Evolutionary conservation across 2,888 invertebrate species (phyloP).

Genomic region (Melanargia galathea): DNA sequence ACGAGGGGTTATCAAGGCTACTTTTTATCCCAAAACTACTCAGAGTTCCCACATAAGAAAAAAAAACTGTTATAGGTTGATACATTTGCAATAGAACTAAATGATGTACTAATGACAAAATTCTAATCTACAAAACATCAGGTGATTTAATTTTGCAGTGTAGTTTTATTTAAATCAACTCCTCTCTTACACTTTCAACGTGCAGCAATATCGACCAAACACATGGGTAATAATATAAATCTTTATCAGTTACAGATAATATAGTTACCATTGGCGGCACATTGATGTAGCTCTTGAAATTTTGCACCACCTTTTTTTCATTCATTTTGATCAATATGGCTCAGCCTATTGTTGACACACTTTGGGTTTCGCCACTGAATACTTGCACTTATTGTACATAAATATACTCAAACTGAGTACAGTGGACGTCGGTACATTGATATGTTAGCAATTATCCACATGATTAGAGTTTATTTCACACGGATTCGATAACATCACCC

Average conservation of each 20-base stretch:
- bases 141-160: not conserved
- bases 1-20: too few species aligned
- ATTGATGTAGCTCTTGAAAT: constrained; percentile 82
- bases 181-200: not conserved
- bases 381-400: constrained; percentile 41
- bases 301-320: constrained; percentile 78
- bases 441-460: constrained; percentile 61
- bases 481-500: constrained; percentile 68
- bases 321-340: constrained; percentile 71
- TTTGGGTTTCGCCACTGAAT: constrained; percentile 50
- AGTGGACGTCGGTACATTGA: constrained; percentile 48
- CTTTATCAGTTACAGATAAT: constrained; percentile 37
- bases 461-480: constrained; percentile 59
- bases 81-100: not conserved
- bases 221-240: constrained; percentile 2
- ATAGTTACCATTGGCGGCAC: constrained; percentile 66
- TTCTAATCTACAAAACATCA: not conserved
- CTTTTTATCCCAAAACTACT: too few species aligned
- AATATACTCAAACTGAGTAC: constrained; percentile 45
- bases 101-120: not conserved
- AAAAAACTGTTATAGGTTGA: too few species aligned
- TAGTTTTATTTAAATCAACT: constrained; percentile 20
- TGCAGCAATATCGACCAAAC: not conserved
- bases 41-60: too few species aligned
- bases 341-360: constrained; percentile 62